Evolutionary conservation across 2,113 vertebrate species (phyloP), one percentile per base, ranked within the genome.

Genomic region (Cacatua alba): DNA sequence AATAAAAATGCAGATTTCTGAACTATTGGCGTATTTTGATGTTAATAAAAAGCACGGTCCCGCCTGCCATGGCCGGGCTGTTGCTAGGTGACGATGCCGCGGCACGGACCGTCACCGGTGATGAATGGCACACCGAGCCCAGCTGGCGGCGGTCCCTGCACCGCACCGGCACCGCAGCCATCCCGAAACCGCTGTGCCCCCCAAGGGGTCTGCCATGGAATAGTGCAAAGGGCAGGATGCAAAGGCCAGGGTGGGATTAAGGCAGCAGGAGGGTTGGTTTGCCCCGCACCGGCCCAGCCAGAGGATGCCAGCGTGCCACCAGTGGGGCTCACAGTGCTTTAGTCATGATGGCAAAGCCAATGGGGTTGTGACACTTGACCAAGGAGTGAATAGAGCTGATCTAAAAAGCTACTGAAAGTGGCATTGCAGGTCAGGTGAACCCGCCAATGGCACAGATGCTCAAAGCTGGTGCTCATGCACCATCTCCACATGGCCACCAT

Each of bases 21-120:
- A 98, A 98, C 98, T 97, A 98, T 95, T 98, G 95, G 96, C 96
- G 97, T 97, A 96, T 98, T 98, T 98, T 98, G 97, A 98, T 97
- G 97, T 69, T 26, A 9, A 97, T 98, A 98, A 75, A 28, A 31
- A 48, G 9, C 8, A 13, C n/a, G 52, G 86, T 81, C 64, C 86
- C 2, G 37, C 97, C 97, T 97, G 97, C 95, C 91, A 70, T 98
- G 98, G 99, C 99, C 98, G 91, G 99, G 99, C 97, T 97, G 99
- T 99, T 99, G 99, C 99, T 99, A 99, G 98, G 99, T 98, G 99
- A 99, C 99, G 64, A 97, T 98, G 98, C 98, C 98, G 98, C 97
- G 98, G 99, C 99, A 99, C 96, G 98, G 98, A 98, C 98, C 98
- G 98, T 99, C 98, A 96, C 98, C 97, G 97, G 98, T 99, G 99